Percentiles rank a stretch among this genome's conserved stretches.
phyloP scores from a whole-genome alignment of 2,113 vertebrate genomes.

The Ailurus styani region DNA sequence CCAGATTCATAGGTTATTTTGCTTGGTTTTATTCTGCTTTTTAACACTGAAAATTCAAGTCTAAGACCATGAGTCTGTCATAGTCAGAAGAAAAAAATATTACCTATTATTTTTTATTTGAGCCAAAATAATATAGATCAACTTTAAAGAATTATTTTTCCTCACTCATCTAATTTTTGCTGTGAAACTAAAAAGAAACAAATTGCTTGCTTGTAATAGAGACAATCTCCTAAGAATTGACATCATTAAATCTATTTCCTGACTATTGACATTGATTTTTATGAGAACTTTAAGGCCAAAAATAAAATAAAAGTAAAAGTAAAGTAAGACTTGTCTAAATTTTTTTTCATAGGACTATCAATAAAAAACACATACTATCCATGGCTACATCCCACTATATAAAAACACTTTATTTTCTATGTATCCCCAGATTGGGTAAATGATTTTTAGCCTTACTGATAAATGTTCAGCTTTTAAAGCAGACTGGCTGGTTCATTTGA shows the following conservation, averaged over 20 bases:
- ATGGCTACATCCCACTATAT: background rate
- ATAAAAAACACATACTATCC: background rate
- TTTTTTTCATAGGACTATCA: background rate
- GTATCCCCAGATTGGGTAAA: background rate
- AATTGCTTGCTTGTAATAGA: background rate
- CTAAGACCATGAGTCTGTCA: background rate
- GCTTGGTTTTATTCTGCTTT: background rate
- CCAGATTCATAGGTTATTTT: background rate
- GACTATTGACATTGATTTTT: background rate
- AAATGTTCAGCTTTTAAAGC: background rate
- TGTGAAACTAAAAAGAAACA: background rate
- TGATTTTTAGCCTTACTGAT: background rate
- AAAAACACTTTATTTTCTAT: background rate
- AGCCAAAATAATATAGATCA: background rate
- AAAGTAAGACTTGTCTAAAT: background rate
- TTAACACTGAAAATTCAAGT: background rate
- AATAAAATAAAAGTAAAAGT: background rate
- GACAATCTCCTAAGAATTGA: background rate
- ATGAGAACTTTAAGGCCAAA: background rate
- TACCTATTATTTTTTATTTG: background rate
- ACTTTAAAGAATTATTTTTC: background rate
- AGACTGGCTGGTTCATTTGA: background rate
- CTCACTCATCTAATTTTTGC: background rate
- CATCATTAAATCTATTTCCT: background rate
- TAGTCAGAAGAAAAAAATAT: background rate